Conservation (phyloP, 2,888 invertebrate genomes). For the Andrena bicolor region DNA sequence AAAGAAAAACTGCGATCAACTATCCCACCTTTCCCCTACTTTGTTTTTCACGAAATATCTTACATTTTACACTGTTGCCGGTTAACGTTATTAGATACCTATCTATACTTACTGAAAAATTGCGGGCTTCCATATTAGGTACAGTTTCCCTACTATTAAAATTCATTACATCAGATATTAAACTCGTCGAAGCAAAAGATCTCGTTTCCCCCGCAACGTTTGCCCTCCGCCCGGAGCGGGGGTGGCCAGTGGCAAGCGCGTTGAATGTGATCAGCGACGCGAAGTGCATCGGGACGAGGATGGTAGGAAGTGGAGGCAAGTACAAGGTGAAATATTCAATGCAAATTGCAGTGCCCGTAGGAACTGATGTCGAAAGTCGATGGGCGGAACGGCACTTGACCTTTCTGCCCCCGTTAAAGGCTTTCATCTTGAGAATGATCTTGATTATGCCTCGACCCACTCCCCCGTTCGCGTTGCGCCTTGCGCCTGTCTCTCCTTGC, state of each 20-base stretch:
- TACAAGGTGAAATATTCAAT: conserved; percentile 59
- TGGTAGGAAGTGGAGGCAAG: conserved; percentile 32
- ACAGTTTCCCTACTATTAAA: too few species aligned
- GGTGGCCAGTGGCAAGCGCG: conserved; percentile 11
- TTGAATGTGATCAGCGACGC: conserved; percentile 16
- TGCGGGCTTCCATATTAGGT: too few species aligned
- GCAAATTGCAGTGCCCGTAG: conserved; percentile 50
- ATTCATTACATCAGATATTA: too few species aligned
- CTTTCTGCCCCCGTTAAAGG: conserved; percentile 44
- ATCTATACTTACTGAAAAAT: too few species aligned
- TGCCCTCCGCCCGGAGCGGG: neutral
- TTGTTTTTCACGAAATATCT: too few species aligned
- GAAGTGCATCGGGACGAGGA: conserved; percentile 4
- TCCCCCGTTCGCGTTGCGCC: neutral
- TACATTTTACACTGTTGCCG: too few species aligned
- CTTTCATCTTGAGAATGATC: conserved; percentile 61
- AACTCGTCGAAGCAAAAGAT: too few species aligned
- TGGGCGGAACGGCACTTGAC: conserved; percentile 54
- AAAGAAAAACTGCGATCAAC: too few species aligned
- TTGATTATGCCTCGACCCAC: conserved; percentile 48
- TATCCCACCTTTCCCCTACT: too few species aligned
- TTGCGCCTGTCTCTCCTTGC: conserved; percentile 10
- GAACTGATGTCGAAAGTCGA: conserved; percentile 50
- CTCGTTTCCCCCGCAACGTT: neutral
- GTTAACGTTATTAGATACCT: too few species aligned